Percentiles rank a stretch among this genome's conserved stretches.
Evolutionary conservation across 1,140 invertebrate species (phyloP).

Genomic region (Varroa destructor): DNA sequence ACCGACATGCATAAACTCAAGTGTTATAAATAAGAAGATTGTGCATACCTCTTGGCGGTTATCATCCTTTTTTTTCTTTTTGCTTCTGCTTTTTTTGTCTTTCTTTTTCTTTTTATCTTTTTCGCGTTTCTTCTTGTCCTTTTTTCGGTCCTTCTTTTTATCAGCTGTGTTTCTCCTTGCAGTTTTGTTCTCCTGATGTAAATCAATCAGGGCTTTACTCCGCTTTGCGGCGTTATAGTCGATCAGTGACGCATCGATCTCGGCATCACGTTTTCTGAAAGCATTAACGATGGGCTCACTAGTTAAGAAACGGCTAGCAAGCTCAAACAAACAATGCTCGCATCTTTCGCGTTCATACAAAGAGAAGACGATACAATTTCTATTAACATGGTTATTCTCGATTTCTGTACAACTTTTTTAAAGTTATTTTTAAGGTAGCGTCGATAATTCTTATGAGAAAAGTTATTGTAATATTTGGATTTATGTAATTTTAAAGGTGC

Average conservation of each 20-base stretch:
- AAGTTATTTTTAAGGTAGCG: too few species aligned
- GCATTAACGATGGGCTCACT: too few species aligned
- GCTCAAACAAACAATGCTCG: too few species aligned
- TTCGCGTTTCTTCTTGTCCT: background rate
- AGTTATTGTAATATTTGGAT: too few species aligned
- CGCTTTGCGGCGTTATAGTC: conserved; percentile 19
- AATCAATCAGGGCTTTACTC: conserved; percentile 16
- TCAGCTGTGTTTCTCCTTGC: background rate
- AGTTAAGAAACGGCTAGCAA: too few species aligned
- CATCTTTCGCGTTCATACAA: too few species aligned
- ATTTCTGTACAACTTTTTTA: too few species aligned
- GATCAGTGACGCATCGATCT: background rate
- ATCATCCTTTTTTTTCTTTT: background rate
- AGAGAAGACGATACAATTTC: too few species aligned
- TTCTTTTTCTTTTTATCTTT: conserved; percentile 15
- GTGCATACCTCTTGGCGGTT: background rate
- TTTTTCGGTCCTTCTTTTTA: background rate
- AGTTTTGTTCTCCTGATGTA: background rate
- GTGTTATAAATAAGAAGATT: background rate
- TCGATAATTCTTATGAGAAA: too few species aligned
- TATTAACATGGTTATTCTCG: too few species aligned
- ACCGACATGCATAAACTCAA: background rate
- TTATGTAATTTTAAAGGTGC: too few species aligned
- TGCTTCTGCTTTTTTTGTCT: conserved; percentile 5
- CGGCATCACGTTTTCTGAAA: conserved; percentile 15